phyloP scores from a whole-genome alignment of 2,113 vertebrate genomes.

The Hippolais icterina region DNA sequence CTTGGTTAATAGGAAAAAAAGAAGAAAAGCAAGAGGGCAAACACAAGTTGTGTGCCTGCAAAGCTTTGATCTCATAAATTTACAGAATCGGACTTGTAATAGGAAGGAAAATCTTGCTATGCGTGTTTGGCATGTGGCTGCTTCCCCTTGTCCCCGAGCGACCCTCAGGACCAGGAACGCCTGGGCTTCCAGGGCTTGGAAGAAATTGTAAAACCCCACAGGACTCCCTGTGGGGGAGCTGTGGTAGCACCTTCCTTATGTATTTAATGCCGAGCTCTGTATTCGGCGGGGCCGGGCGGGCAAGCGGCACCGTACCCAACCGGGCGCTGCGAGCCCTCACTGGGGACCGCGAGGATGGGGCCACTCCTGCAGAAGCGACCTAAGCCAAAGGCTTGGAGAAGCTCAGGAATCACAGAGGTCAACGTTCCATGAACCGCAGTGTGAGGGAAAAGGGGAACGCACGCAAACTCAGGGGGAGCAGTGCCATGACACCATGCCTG shows the following conservation, averaged over 20 bases:
- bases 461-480: not conserved
- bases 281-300: fast-evolving
- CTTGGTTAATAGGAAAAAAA: not conserved
- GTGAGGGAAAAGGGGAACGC: not conserved
- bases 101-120: not conserved
- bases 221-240: fast-evolving
- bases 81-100: not conserved
- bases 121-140: fast-evolving
- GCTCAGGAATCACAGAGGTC: fast-evolving
- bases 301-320: fast-evolving
- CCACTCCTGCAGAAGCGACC: fast-evolving
- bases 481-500: not conserved
- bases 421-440: fast-evolving
- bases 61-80: not conserved
- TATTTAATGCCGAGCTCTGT: fast-evolving
- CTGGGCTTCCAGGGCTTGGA: too few species aligned
- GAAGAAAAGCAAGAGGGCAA: not conserved
- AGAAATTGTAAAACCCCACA: fast-evolving
- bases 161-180: fast-evolving
- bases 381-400: fast-evolving
- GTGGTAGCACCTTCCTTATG: fast-evolving
- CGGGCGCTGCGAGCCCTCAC: fast-evolving
- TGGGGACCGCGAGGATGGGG: fast-evolving
- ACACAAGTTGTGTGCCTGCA: not conserved
- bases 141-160: not conserved